Base-by-base conservation (phyloP, 2,888 invertebrate species). In the Ectemnius cavifrons region DNA sequence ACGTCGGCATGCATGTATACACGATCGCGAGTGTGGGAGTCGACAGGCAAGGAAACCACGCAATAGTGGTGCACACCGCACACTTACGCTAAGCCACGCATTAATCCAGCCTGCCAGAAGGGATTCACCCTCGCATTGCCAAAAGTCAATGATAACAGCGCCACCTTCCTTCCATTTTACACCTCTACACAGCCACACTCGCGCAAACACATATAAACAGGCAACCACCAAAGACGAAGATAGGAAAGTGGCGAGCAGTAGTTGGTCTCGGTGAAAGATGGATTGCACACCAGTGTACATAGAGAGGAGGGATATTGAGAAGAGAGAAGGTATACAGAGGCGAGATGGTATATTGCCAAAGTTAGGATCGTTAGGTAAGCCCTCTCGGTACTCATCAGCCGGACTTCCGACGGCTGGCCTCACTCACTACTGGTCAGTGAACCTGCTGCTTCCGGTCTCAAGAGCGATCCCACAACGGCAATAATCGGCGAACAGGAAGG, bases 261-360 rank as follows among this genome's bases (percentile, higher is more conserved):
- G 37, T 23, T 3, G 3, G 0, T 4, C 37, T 37, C 8, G 37
- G 1, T 2, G 8, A 37, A 37, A 37, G 37, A 37, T 37, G 52
- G 14, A 52, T 52, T 13, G 52, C 14, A 5, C n/a, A 58, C 60
- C 28, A 16, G 45, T 64, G 59, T 47, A 60, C 20, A 14, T 2
- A 49, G 52, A 11, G 59, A 52, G 11, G 37, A 2, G 23, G 23
- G 1, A 23, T 59, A 52, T 23, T 71, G 63, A 37, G 37, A 37
- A 11, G 37, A 11, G 37, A 37, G 37, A 37, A 11, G 11, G 37
- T 37, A 37, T 2, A 11, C 57, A 61, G 63, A 71, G 45, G 56
- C 73, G 62, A 68, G 28, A 61, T 86, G 84, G 78, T 80, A 37
- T 37, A 86, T 88, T 87, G 87, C 87, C 88, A 88, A 87, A 87